Evolutionary conservation across 2,797 vertebrate genomes (phyloP), one percentile per base, ranked within the genome.

Genomic region (Hipposideros larvatus): DNA sequence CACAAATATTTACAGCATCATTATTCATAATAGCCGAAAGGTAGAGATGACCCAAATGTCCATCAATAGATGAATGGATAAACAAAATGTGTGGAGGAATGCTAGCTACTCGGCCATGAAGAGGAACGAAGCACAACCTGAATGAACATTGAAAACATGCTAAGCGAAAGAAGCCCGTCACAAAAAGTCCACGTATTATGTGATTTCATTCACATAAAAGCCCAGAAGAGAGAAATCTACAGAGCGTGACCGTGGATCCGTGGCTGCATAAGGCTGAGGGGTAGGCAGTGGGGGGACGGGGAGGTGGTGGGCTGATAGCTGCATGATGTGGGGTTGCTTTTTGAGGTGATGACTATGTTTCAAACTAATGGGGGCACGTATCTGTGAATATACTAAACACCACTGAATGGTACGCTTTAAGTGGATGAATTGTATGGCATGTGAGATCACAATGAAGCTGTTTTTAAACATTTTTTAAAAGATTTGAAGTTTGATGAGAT

Each of bases 401-500:
- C 53, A 37, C 0, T 24, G 65, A 43, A 48, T 11, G 10, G 2
- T 26, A 41, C 0, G 43, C 71, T 80, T 83, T 14, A 68, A 51
- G 22, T 77, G 71, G 7, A 48, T 59, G 24, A 48, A 19, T 51
- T 31, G 46, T 28, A 21, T 11, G 34, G 48, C 28, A 14, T 41
- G 59, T 74, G 79, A 41, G 22, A 68, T 31, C 74, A 71, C 48
- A 83, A 68, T 34, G 77, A 87, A 87, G 22, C 34, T 37, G 2
- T 19, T 53, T 74, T 59, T 55, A 74, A 77, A n/a, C 65, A 24
- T 26, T n/a, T 19, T 61, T 74, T 65, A 41, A 34, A 53, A 66
- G n/a, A 46, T 75, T 83, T 63, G 53, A 53, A 92, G 15, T 70
- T 63, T 85, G 37, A 94, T 86, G 28, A 94, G 77, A 79, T 66